Base-by-base conservation (phyloP, 2,888 invertebrate genomes). In the Ophioninae sp. region DNA sequence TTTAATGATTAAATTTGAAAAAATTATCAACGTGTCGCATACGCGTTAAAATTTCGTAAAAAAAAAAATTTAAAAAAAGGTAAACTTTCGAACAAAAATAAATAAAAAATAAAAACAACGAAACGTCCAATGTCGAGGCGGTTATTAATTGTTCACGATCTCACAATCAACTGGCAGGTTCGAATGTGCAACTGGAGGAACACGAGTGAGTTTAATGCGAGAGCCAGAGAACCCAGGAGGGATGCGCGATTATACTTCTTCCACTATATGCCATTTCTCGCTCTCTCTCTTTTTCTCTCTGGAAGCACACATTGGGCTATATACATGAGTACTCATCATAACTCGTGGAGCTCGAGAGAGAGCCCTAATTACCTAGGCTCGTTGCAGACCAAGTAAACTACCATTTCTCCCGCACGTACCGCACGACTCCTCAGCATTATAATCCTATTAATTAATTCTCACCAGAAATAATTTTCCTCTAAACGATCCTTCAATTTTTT, bases 91-190 rank as follows among this genome's bases (percentile, higher is more conserved):
- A 0, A 30, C 1, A 30, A 30, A 1, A 30, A 30, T 13, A 5
- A 0, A 30, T 2, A 30, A 30, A 1, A 30, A 30, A 30, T 30
- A 30, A 3, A 30, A 30, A 30, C 30, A 30, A 30, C 30, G 30
- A 30, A 30, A 65, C 85, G 84, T 77, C 75, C 41, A 44, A 74
- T 63, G 23, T 59, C 41, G 61, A 51, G 51, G 51, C 84, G 87
- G 88, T 91, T 89, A 91, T 90, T 91, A 89, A 90, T 90, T 89
- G 90, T 87, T 83, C 89, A 88, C 89, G 87, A 90, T 91, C 90
- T 88, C 86, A 85, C 86, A 87, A 68, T 85, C 87, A 88, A 92
- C 91, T 91, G 91, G 84, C 80, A 51, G 79, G 81, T 82, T 79
- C 44, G 82, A 82, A 77, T 81, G 85, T 81, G 82, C 85, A 85